Evolutionary conservation across 2,113 vertebrate species (phyloP), one percentile per base, ranked within the genome.

Genomic region (Neomonachus schauinslandi): DNA sequence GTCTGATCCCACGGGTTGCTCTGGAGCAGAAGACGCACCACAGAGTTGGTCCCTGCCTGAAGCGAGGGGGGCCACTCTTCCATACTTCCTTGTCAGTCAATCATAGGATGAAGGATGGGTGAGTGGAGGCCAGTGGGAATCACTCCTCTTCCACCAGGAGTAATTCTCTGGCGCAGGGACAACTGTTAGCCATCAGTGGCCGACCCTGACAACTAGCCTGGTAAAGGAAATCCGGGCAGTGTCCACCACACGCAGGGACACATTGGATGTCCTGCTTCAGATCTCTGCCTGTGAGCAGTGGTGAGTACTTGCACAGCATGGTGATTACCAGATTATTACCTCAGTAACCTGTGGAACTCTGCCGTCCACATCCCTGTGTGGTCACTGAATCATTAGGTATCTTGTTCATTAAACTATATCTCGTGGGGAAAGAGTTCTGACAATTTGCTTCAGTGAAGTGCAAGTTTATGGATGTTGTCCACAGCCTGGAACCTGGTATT

Each of bases 381-480:
- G 22, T 76, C 53, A 36, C 4, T 12, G 71, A 96, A 59, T 95
- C 65, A 91, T 80, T 36, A 71, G 71, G 18, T 84, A 26, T 51
- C 51, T 67, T 69, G n/a, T 69, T 97, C 33, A 5, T 94, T 94
- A 91, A 96, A 83, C 63, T 33, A 0, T n/a, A 49, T 81, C 74
- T 89, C 83, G 21, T 19, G 80, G 91, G 86, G 69, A 85, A 95
- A 61, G 72, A 63, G 39, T 96, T 28, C 82, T 61, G 59, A 61
- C 63, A 96, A 85, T 92, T 93, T 72, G 31, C 51, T 95, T 95
- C 61, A 88, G 96, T 63, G 42, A 67, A 96, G 49, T 26, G n/a
- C 10, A 95, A 94, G 87, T 5, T 49, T 94, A 51, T 39, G 42
- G 82, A 57, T 57, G 6, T 22, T 51, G 51, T 59, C 85, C 63